Evolutionary conservation across 2,113 vertebrate genomes (phyloP), one percentile per base, ranked within the genome.

Genomic region (Pontoporia blainvillei): DNA sequence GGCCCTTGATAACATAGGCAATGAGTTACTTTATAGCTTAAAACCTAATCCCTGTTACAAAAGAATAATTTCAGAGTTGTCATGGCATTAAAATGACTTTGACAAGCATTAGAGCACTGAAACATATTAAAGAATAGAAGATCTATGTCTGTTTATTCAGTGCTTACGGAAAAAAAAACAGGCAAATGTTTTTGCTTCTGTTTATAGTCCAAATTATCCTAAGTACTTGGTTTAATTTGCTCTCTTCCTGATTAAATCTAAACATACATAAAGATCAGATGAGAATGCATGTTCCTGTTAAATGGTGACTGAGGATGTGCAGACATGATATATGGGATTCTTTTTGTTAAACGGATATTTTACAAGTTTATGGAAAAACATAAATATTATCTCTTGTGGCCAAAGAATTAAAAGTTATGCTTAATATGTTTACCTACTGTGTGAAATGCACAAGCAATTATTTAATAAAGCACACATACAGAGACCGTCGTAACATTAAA

Each of bases 31-130:
- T 87, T 85, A 86, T 36, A 94, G 13, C 2, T 84, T 75, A 96
- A 96, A 96, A 52, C 1, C 1, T 14, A 88, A 59, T 8, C 6
- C 44, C 11, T 89, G 14, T 20, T 82, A 59, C 44, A 72, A 90
- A 92, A 84, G 6, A 96, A 88, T 92, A 62, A 83, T 72, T 95
- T 96, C 13, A 76, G 29, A 86, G 66, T 41, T 91, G 72, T 85
- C 31, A 79, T 76, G 44, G 7, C 18, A 57, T 57, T 91, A 61
- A 76, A 71, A 81, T 89, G 34, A 90, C 6, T 87, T 90, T 90
- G 8, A 62, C 67, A 86, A 88, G 21, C 66, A 84, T 44, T 67
- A 49, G 5, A n/a, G 3, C 15, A 73, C 15, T 57, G 54, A 57
- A 89, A 86, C 8, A 72, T 72, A 83, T 82, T 76, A 78, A 89